phyloP scores from a whole-genome alignment of 2,888 invertebrate species.

The Seira sanloemensis region DNA sequence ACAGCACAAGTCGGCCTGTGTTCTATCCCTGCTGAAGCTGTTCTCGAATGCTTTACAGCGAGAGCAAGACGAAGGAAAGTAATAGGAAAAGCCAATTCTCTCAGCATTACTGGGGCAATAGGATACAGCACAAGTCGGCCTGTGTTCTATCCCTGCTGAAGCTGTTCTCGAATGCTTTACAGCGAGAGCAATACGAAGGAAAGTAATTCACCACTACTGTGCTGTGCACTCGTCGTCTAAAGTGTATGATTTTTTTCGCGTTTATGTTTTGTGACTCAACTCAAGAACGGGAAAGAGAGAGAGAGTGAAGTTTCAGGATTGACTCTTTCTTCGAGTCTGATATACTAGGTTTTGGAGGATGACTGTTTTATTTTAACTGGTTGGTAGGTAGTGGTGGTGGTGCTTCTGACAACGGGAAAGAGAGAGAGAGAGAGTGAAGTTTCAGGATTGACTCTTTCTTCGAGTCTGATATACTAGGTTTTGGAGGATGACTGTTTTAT shows the following conservation, averaged over 20 bases:
- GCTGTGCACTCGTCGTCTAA: background rate
- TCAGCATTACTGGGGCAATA: no score
- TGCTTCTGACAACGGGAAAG: slow-evolving; percentile 24
- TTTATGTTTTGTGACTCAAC: background rate
- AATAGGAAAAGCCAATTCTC: no score
- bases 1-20: no score
- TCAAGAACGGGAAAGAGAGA: slow-evolving; percentile 37
- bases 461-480: slow-evolving; percentile 50
- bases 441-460: slow-evolving; percentile 64
- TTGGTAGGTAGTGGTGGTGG: background rate
- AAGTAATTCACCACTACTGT: background rate
- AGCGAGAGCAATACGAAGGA: no score
- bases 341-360: slow-evolving; percentile 32
- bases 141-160: no score
- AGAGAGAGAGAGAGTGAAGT: slow-evolving; percentile 46
- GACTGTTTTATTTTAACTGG: slow-evolving; percentile 60
- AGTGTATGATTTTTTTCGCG: background rate
- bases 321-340: slow-evolving; percentile 62
- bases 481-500: slow-evolving; percentile 52
- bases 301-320: slow-evolving; percentile 59
- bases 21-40: no score
- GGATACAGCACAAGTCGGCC: no score
- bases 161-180: no score
- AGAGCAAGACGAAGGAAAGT: no score
- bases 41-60: no score